These are phyloP conservation scores for Chloroclystis v-ata DNA, from an alignment of 2,888 invertebrate genomes.

Conservation along the genomic window DNA sequence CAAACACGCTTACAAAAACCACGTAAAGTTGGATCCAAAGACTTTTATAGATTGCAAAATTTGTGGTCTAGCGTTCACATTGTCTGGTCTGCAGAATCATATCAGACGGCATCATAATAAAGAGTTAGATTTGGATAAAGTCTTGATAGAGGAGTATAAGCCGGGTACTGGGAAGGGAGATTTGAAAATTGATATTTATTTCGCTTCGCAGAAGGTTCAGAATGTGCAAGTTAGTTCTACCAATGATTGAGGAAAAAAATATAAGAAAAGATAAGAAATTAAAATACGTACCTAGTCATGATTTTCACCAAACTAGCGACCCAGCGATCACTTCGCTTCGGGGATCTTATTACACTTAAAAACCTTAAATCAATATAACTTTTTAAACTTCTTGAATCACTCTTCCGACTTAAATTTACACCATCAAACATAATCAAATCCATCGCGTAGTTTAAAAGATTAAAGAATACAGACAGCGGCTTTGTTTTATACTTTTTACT, in stretches of 20 bases:
- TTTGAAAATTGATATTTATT: constrained; percentile 32
- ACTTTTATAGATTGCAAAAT: constrained; percentile 53
- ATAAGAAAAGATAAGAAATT: no score
- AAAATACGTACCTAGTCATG: no score
- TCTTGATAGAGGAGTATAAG: constrained; percentile 44
- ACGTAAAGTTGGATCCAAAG: constrained; percentile 38
- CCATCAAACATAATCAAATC: no score
- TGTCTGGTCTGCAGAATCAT: constrained; percentile 40
- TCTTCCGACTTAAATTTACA: no score
- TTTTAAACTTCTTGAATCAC: no score
- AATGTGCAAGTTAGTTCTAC: constrained; percentile 49
- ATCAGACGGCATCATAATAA: constrained; percentile 40
- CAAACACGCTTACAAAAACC: constrained; percentile 35
- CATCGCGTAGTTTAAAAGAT: no score
- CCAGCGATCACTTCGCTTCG: no score
- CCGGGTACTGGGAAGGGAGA: constrained; percentile 7
- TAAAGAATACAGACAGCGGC: no score
- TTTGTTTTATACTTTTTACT: no score
- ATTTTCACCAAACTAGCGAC: no score
- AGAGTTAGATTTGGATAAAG: constrained; percentile 39
- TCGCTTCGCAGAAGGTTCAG: constrained; percentile 41
- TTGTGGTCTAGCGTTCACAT: constrained; percentile 48
- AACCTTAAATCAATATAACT: no score
- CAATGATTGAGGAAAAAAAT: constrained; percentile 27
- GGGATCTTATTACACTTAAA: no score